phyloP scores from a whole-genome alignment of 2,888 invertebrate genomes.

The Encarsia formosa region DNA sequence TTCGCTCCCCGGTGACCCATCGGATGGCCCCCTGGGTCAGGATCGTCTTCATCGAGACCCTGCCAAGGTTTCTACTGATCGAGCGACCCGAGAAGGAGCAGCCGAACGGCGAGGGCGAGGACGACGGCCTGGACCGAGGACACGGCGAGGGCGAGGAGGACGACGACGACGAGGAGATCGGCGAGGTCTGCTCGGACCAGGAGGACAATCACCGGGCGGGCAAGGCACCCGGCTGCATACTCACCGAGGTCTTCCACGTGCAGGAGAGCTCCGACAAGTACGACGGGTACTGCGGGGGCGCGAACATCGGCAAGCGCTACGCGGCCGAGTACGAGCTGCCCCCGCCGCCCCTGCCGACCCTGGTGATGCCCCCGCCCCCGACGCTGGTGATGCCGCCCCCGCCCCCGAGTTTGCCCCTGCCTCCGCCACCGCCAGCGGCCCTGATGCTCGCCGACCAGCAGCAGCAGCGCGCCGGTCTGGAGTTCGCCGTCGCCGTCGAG shows the following conservation, averaged over 20 bases:
- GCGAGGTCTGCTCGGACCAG: conserved; percentile 29
- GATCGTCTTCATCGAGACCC: conserved; percentile 77
- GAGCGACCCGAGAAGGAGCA: conserved; percentile 81
- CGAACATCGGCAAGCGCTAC: conserved; percentile 59
- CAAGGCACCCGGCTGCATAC: conserved; percentile 55
- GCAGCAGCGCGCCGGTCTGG: no score
- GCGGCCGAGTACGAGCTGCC: conserved; percentile 72
- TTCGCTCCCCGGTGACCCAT: conserved; percentile 87
- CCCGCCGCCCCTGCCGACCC: conserved; percentile 28
- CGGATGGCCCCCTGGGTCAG: conserved; percentile 90
- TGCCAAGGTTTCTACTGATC: conserved; percentile 83
- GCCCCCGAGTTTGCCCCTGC: not conserved
- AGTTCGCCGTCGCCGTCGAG: conserved; percentile 14
- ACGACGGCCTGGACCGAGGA: conserved; percentile 29
- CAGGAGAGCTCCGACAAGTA: conserved; percentile 56
- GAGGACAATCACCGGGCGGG: conserved; percentile 30
- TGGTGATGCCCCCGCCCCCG: conserved; percentile 7
- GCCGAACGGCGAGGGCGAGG: conserved; percentile 59
- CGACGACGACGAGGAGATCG: conserved; percentile 31
- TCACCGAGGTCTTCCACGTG: conserved; percentile 75
- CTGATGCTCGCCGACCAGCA: conserved; percentile 19
- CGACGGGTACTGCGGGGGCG: conserved; percentile 58
- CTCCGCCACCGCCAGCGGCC: not conserved
- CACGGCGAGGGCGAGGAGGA: conserved; percentile 59
- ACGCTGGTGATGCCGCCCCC: conserved; percentile 6